Conservation (phyloP, 2,797 vertebrate species). For the Eurystomus glaucurus region DNA sequence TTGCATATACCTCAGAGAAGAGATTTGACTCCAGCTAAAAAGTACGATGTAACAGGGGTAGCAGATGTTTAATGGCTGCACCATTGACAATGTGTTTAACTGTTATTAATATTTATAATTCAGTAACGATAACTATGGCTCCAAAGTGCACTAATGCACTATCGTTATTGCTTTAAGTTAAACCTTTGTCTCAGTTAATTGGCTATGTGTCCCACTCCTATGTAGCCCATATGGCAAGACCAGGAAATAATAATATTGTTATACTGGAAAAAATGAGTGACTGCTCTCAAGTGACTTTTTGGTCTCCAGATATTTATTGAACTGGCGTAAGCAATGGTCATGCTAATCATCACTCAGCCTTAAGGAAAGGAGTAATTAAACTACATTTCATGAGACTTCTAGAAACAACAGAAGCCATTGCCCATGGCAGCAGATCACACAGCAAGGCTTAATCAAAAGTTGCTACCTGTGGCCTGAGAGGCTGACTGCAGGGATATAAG, state of each 20-base stretch:
- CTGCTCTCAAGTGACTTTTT: neutral
- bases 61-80: conserved; percentile 76
- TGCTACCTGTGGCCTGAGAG: neutral
- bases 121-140: conserved; percentile 63
- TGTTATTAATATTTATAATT: conserved; percentile 81
- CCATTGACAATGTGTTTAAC: conserved; percentile 73
- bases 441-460: neutral
- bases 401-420: conserved; percentile 4
- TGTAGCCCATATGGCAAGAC: conserved; percentile 26
- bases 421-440: neutral
- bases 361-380: conserved; percentile 34
- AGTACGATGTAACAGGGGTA: conserved; percentile 14
- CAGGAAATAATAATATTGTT: conserved; percentile 68
- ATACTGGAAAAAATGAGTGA: conserved; percentile 39
- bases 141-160: conserved; percentile 72
- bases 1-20: neutral
- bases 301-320: conserved; percentile 61
- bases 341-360: neutral
- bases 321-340: conserved; percentile 29
- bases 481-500: neutral
- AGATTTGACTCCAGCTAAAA: conserved; percentile 40
- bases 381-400: neutral
- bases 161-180: conserved; percentile 67
- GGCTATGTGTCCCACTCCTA: conserved; percentile 15
- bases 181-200: conserved; percentile 69